Base-by-base conservation (phyloP, 2,888 invertebrate genomes). In the Cremastinae sp. region DNA sequence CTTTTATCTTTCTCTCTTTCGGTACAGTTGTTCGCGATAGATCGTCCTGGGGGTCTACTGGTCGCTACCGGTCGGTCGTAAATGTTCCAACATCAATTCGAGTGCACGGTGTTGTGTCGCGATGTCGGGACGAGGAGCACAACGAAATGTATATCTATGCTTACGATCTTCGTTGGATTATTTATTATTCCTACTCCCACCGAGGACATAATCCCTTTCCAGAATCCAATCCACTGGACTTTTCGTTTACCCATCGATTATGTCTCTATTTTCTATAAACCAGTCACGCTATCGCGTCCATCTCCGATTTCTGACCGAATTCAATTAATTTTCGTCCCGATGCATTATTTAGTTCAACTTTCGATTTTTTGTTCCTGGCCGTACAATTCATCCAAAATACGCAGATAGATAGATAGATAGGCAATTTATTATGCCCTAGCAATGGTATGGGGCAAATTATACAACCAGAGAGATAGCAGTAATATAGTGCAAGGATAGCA, bases 251-350 rank as follows among this genome's bases (percentile, higher is more conserved):
- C 65, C 69, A 73, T 76, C 73, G 69, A 76, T 76, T 73, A 70
- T 54, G 59, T 73, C 69, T 51, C 72, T 8, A 53, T 69, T 69
- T 69, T 43, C 65, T 49, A 64, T 69, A 18, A 38, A 16, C 61
- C 64, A 18, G 47, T 38, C 45, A 1, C 22, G 72, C 69, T 73
- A 76, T 73, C 76, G 56, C 54, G 64, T 69, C 58, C 53, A 73
- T 76, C 76, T 73, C 58, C 53, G 45, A 76, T 65, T 73, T 43
- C 72, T 65, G 68, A 59, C 61, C 64, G 53, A 73, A 61, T 69
- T 76, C 54, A 73, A 76, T 76, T 69, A 72, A 68, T 69, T 69
- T 54, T 53, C 28, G 68, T 64, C n/a, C n/a, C n/a, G n/a, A n/a
- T 41, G 36, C 14, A 28, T 18, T 36, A 16, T 14, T n/a, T n/a